These are phyloP conservation scores for Chalcosyrphus nemorum DNA, from an alignment of 2,888 invertebrate genomes.

Conservation along the genomic window DNA sequence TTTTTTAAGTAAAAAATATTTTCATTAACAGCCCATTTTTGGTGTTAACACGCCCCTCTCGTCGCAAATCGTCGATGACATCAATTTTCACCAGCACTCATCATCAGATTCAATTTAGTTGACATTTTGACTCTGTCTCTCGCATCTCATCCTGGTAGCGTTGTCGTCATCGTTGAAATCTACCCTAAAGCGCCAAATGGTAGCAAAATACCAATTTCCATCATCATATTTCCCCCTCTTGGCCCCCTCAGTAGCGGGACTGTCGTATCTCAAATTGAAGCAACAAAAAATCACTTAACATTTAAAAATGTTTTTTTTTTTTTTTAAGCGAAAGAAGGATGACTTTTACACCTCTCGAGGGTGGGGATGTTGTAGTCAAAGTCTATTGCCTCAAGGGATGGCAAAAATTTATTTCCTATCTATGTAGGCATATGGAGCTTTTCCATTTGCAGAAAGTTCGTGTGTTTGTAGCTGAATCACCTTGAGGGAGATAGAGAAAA, in stretches of 20 bases:
- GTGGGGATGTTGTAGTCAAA: background rate
- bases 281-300: conserved; percentile 73
- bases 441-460: background rate
- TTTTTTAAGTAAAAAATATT: conserved; percentile 31
- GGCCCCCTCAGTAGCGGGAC: background rate
- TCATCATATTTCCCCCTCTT: conserved; percentile 18
- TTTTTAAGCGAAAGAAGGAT: conserved; percentile 17
- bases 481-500: conserved; percentile 2
- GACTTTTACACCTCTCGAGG: conserved; percentile 50
- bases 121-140: conserved; percentile 62
- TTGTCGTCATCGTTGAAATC: conserved; percentile 38
- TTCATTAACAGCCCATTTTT: conserved; percentile 67
- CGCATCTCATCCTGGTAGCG: too few species aligned
- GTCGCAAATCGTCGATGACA: conserved; percentile 63
- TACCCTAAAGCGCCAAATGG: conserved; percentile 62
- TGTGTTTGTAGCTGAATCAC: background rate
- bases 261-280: conserved; percentile 62
- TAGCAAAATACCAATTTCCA: conserved; percentile 71
- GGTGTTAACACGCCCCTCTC: conserved; percentile 26
- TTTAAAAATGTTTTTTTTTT: conserved; percentile 42
- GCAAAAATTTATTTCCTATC: conserved; percentile 55
- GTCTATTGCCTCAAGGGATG: conserved; percentile 58
- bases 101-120: conserved; percentile 73
- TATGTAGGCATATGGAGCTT: conserved; percentile 48
- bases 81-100: conserved; percentile 72